These are phyloP conservation scores for Camelus dromedarius DNA, from an alignment of 2,113 vertebrate genomes.

Conservation along the genomic window DNA sequence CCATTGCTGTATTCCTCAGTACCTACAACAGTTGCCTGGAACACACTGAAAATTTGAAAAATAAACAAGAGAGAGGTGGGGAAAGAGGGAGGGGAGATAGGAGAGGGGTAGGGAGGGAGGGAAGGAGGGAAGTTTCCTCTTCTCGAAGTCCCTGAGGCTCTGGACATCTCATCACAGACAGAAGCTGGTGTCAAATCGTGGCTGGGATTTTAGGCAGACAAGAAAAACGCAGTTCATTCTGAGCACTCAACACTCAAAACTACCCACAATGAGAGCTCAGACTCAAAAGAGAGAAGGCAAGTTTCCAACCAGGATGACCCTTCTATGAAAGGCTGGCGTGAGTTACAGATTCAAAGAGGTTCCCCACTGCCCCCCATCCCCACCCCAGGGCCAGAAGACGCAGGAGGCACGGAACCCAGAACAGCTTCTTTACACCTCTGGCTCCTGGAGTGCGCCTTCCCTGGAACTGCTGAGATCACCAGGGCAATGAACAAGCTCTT, in stretches of 20 bases:
- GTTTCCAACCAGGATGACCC: neutral
- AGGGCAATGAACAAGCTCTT: neutral
- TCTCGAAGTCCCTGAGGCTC: neutral
- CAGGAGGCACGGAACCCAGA: neutral
- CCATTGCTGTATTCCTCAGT: neutral
- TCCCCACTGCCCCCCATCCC: too few species aligned
- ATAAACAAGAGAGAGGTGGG: neutral
- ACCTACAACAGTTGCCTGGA: neutral
- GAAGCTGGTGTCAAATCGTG: neutral
- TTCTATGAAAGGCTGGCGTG: too few species aligned
- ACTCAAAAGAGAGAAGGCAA: too few species aligned
- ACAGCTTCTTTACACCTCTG: rapidly evolving
- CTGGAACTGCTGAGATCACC: rapidly evolving
- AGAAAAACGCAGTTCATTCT: neutral
- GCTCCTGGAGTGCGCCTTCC: neutral
- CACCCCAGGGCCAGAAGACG: neutral
- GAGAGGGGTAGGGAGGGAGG: neutral
- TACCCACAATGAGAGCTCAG: neutral
- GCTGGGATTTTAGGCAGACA: neutral
- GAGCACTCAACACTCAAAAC: neutral
- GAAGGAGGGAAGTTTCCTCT: neutral
- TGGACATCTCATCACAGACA: neutral
- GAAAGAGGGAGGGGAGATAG: neutral
- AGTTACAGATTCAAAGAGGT: rapidly evolving
- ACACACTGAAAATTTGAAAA: slow-evolving; percentile 23